phyloP scores from a whole-genome alignment of 2,888 invertebrate species.

The Troglohyphantes excavatus region DNA sequence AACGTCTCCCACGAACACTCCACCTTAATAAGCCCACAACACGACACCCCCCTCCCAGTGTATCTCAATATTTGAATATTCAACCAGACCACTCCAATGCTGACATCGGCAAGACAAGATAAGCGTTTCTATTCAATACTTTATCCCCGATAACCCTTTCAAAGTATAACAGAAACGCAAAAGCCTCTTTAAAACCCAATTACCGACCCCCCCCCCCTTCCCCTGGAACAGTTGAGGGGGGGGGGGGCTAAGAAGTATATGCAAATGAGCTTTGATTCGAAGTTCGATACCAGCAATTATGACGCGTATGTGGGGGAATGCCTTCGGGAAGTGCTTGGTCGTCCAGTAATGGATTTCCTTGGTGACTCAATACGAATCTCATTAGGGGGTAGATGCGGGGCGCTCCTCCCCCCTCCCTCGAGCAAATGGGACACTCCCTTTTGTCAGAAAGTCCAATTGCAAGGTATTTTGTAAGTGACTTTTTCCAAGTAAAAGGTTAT shows the following conservation, averaged over 20 bases:
- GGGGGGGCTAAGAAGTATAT: slow-evolving; percentile 3
- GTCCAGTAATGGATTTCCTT: slow-evolving; percentile 56
- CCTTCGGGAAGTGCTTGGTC: slow-evolving; percentile 18
- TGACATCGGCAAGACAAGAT: background rate
- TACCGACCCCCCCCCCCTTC: background rate
- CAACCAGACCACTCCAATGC: background rate
- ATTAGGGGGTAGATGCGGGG: slow-evolving; percentile 31
- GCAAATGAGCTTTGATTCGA: slow-evolving; percentile 61
- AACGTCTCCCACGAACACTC: no score
- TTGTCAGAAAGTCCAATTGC: background rate
- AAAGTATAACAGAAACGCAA: slow-evolving; percentile 14
- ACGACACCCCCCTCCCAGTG: background rate
- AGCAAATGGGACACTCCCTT: background rate
- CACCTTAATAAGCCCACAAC: background rate
- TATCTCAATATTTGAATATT: background rate
- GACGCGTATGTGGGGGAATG: slow-evolving; percentile 21
- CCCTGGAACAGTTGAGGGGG: background rate
- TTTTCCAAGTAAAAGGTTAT: background rate
- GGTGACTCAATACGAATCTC: slow-evolving; percentile 56
- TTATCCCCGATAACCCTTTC: background rate
- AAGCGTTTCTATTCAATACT: background rate
- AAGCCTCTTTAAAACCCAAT: slow-evolving; percentile 54
- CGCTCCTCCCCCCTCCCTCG: background rate
- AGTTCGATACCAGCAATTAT: slow-evolving; percentile 54
- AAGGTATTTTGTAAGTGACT: background rate